These are phyloP conservation scores for Nicator chloris DNA, from an alignment of 2,113 vertebrate species.

Conservation along the genomic window DNA sequence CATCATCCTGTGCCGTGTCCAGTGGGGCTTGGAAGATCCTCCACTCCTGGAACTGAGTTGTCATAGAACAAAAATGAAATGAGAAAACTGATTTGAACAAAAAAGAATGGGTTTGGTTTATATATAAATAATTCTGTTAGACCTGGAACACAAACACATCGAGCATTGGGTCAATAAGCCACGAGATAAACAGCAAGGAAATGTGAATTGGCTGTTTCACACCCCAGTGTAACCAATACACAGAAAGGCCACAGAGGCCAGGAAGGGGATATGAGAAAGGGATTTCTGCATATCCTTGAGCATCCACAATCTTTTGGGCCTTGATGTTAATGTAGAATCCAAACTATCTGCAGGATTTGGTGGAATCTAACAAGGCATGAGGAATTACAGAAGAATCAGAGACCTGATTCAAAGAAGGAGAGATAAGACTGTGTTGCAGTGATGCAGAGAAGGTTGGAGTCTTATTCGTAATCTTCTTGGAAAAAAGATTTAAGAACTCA, in stretches of 20 bases:
- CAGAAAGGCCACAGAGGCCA: neutral
- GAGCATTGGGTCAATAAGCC: neutral
- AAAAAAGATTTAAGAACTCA: neutral
- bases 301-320: neutral
- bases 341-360: neutral
- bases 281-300: neutral
- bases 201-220: neutral
- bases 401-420: neutral
- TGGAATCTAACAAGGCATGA: neutral
- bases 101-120: neutral
- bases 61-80: neutral
- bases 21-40: neutral
- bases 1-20: neutral
- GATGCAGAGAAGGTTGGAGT: neutral
- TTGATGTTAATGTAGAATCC: neutral
- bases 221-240: fast-evolving
- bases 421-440: neutral
- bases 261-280: neutral
- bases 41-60: neutral
- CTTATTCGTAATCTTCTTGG: neutral
- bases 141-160: neutral
- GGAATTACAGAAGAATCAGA: neutral
- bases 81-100: neutral
- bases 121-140: neutral
- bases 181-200: neutral